Conservation (phyloP, 2,797 vertebrate species). For the Silurus aristotelis region DNA sequence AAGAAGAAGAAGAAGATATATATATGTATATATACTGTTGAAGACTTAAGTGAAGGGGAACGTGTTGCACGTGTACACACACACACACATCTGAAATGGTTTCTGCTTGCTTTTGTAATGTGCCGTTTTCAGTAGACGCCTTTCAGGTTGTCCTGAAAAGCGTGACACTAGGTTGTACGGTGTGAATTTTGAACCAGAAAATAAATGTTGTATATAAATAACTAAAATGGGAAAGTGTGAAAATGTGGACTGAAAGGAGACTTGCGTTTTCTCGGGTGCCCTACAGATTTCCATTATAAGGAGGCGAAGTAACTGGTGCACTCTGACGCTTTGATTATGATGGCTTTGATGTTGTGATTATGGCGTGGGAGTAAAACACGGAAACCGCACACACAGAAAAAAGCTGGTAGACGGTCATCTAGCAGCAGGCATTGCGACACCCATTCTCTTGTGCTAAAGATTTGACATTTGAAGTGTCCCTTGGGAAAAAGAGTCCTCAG, state of each 20-base stretch:
- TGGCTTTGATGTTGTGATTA: constrained; percentile 15
- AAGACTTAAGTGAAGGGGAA: too few relatives aligned
- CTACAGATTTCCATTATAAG: background rate
- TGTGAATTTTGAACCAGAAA: background rate
- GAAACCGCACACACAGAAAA: background rate
- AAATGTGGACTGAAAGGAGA: background rate
- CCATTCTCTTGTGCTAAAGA: constrained; percentile 10
- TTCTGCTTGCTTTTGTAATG: background rate
- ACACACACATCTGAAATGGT: too few relatives aligned
- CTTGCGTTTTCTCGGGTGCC: background rate
- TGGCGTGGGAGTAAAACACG: background rate
- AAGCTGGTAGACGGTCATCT: background rate
- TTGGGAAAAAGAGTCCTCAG: constrained; percentile 16
- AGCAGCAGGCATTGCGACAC: background rate
- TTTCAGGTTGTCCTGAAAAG: background rate
- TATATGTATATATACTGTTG: too few relatives aligned
- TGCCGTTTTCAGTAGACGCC: background rate
- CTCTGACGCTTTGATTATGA: constrained; percentile 1
- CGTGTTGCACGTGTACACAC: too few relatives aligned
- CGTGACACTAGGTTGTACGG: background rate
- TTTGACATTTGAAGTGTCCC: constrained; percentile 41
- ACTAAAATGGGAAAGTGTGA: background rate
- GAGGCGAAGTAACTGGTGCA: background rate
- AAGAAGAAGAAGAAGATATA: too few relatives aligned
- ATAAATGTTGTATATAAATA: background rate